phyloP scores from a whole-genome alignment of 2,797 vertebrate genomes.

The Alexandromys oeconomus region DNA sequence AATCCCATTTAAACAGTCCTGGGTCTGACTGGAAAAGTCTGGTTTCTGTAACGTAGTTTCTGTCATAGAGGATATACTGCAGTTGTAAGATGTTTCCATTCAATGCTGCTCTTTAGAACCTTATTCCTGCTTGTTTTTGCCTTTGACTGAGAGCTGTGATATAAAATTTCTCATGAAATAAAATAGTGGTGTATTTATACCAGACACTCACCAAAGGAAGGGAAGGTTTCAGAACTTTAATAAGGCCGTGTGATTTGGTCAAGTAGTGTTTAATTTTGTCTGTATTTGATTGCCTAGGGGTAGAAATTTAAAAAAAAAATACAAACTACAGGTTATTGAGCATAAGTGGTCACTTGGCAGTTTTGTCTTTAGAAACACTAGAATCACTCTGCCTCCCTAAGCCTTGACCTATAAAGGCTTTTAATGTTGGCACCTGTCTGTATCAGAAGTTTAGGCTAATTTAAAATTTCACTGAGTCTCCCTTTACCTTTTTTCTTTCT shows the following conservation, averaged over 20 bases:
- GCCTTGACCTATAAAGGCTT: conserved; percentile 50
- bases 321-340: conserved; percentile 15
- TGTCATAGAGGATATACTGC: conserved; percentile 51
- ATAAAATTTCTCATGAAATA: conserved; percentile 54
- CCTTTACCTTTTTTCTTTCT: not conserved
- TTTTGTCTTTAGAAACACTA: conserved; percentile 51
- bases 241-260: conserved; percentile 55
- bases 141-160: conserved; percentile 33
- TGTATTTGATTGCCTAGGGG: conserved; percentile 55
- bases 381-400: conserved; percentile 56
- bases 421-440: conserved; percentile 54
- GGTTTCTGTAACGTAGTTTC: conserved; percentile 59
- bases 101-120: conserved; percentile 50
- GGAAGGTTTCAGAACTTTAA: conserved; percentile 61
- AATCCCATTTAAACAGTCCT: conserved; percentile 63
- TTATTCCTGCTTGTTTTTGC: conserved; percentile 25
- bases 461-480: conserved; percentile 13
- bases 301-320: conserved; percentile 15
- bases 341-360: conserved; percentile 19
- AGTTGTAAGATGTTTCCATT: conserved; percentile 63
- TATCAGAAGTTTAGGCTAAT: conserved; percentile 23
- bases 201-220: conserved; percentile 74
- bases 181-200: conserved; percentile 70
- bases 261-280: conserved; percentile 52
- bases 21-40: conserved; percentile 63